Evolutionary conservation across 2,888 invertebrate species (phyloP), one percentile per base, ranked within the genome.

Genomic region (Dione juno): DNA sequence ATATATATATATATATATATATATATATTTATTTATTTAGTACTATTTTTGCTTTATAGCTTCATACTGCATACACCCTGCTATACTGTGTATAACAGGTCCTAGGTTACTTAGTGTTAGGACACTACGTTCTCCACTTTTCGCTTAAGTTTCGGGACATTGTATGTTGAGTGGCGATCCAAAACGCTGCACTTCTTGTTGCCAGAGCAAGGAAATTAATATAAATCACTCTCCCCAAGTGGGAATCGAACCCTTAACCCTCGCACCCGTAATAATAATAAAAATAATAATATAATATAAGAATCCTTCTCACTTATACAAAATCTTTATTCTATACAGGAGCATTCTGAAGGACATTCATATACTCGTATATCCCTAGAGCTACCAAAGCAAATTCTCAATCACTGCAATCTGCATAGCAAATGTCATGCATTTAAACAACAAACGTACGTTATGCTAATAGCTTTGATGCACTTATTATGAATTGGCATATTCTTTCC

Each of bases 381-480:
- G 54, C n/a, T 54, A 54, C n/a, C 21, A 21, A 54, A 57, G 14
- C 21, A 13, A 64, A 54, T 16, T 66, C 45, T 66, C 37, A 37
- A 57, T 43, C 35, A 52, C 14, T 14, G 45, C 45, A 67, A 58
- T 67, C 48, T 48, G 48, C 66, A 67, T 58, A 67, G 16, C 58
- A 48, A 58, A 52, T 67, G 37, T 64, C 19, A 67, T 41, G 45
- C 66, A 61, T 67, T 67, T 67, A n/a, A 52, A 67, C 43, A 59
- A 59, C 52, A 40, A 52, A 28, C 35, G 35, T 61, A 19, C 14
- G 52, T 28, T 61, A 61, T 67, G 59, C 43, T 52, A 59, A 67
- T 59, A 10, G 52, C 52, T 67, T 61, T 67, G 16, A 67, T 52
- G n/a, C 41, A 61, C 43, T 61, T 59, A 52, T 43, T 61, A 43